A percentile compares a stretch with the other conserved stretches of the same genome.
Evolutionary conservation across 2,888 invertebrate genomes (phyloP).

Genomic region (Malacosoma neustria): DNA sequence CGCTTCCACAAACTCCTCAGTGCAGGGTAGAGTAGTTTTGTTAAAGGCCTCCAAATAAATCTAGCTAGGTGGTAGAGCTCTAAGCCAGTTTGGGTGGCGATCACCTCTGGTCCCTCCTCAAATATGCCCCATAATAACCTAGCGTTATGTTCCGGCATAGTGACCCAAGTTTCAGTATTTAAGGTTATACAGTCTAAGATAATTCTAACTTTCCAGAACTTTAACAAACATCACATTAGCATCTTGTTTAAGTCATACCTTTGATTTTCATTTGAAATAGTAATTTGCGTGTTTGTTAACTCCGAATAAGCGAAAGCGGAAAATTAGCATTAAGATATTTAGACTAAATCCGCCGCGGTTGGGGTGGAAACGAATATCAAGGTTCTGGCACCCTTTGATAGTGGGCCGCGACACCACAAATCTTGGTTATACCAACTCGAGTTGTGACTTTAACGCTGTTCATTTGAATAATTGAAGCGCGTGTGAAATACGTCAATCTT

Average conservation of each 20-base stretch:
- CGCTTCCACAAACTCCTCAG: too few species aligned
- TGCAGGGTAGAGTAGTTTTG: too few species aligned
- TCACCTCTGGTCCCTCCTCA: too few species aligned
- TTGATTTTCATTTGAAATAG: not conserved
- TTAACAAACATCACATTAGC: not conserved
- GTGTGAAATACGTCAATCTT: not conserved
- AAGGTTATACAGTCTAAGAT: too few species aligned
- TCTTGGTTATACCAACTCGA: conserved; percentile 1
- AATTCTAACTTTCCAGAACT: not conserved
- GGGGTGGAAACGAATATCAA: conserved; percentile 8
- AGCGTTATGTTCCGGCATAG: too few species aligned
- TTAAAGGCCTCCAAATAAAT: too few species aligned
- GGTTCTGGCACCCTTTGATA: conserved; percentile 8
- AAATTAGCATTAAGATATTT: conserved; percentile 3
- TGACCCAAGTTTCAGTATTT: too few species aligned
- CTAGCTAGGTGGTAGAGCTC: too few species aligned
- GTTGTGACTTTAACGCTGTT: not conserved
- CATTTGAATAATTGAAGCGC: not conserved
- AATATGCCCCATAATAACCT: too few species aligned
- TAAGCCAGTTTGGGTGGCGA: too few species aligned
- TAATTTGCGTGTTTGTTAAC: conserved; percentile 1
- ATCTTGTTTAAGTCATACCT: not conserved
- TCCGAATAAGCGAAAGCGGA: conserved; percentile 2
- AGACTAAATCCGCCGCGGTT: conserved; percentile 1
- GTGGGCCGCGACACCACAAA: conserved; percentile 5